Evolutionary conservation across 2,113 vertebrate species (phyloP), one percentile per base, ranked within the genome.

Genomic region (Pseudolaguvia tuberculata): DNA sequence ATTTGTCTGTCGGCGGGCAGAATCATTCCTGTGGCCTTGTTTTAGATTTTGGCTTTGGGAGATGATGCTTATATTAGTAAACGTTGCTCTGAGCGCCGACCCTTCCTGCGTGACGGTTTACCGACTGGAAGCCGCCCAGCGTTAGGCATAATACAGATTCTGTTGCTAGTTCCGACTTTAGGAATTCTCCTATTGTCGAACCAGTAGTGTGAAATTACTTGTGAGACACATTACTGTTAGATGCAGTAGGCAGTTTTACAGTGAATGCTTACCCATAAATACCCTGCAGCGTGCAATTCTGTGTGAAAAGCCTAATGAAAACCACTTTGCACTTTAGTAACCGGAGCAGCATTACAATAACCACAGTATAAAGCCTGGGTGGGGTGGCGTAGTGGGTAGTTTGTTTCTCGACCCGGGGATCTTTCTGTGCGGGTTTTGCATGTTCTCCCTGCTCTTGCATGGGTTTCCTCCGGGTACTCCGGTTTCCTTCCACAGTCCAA

Each of bases 1-100:
- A 72, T 74, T 66, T 42, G 69, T 81, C 63, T 48, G 39, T 75
- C 62, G 29, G 51, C 35, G 2, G 45, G 45, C 29, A 69, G 70
- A 77, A 70, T 77, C 23, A 39, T 55, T 63, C 56, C 29, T 23
- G 18, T 14, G 57, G 55, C 35, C 55, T 25, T 2, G 55, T 70
- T 51, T 73, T 63, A 51, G 42, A 29, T 74, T 71, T 71, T 31
- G 11, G 14, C 50, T 72, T 70, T 42, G 31, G 69, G 50, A 63
- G 56, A 65, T 69, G 69, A 72, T 76, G 9, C 42, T 39, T 58
- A 45, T 62, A n/a, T 70, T 50, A 66, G 53, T 42, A 25, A 77
- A 21, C 29, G 63, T 63, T 65, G 62, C 69, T 55, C 35, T 67
- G 62, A n/a, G 56, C n/a, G 39, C 39, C 75, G n/a, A 67, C 21